These are phyloP conservation scores for Pantala flavescens DNA, from an alignment of 1,140 invertebrate species.

Conservation along the genomic window DNA sequence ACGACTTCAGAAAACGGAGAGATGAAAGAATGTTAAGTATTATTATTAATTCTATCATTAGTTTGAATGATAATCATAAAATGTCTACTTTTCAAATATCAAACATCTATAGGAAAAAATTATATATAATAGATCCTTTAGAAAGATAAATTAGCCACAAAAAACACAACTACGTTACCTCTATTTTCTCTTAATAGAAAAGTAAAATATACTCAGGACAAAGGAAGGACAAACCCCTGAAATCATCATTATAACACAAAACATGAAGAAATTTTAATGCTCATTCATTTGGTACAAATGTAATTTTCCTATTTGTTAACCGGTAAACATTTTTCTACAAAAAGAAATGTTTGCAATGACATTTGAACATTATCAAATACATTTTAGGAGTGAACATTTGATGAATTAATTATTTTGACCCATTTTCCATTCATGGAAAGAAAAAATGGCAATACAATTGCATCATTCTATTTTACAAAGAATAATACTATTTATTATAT, in stretches of 20 bases:
- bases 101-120: too few species aligned
- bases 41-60: too few species aligned
- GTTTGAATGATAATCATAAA: too few species aligned
- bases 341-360: background rate
- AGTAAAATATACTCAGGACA: too few species aligned
- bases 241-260: background rate
- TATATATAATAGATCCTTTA: too few species aligned
- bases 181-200: too few species aligned
- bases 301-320: background rate
- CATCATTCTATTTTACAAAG: background rate
- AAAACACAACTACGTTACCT: too few species aligned
- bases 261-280: constrained; percentile 11
- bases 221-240: too few species aligned
- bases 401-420: background rate
- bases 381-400: background rate
- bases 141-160: too few species aligned
- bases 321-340: background rate
- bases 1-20: too few species aligned
- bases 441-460: background rate
- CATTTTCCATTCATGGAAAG: background rate
- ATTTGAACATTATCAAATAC: background rate
- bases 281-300: constrained; percentile 7
- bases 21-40: too few species aligned
- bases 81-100: too few species aligned
- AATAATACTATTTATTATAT: background rate